phyloP scores from a whole-genome alignment of 2,888 invertebrate species.

The Crematogaster levior region DNA sequence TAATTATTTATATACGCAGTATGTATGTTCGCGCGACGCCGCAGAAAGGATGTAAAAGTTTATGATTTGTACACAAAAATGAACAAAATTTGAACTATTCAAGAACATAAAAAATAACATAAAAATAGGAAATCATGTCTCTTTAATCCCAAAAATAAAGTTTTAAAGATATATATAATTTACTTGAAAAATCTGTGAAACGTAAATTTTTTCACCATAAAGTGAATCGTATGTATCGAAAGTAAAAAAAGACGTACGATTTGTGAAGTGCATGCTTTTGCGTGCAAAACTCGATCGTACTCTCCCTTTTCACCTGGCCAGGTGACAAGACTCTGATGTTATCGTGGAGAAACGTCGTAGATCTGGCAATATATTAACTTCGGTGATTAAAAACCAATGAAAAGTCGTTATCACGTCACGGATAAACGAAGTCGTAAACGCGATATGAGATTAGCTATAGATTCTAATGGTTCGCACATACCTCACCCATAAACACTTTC shows the following conservation, averaged over 20 bases:
- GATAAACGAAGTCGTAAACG: slow-evolving; percentile 23
- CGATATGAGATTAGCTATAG: background rate
- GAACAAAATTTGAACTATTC: background rate
- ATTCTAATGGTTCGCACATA: slow-evolving; percentile 9
- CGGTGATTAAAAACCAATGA: slow-evolving; percentile 10
- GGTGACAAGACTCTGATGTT: slow-evolving; percentile 60
- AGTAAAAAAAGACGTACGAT: background rate
- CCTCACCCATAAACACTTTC: slow-evolving; percentile 6
- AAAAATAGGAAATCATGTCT: background rate
- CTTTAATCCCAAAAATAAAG: background rate
- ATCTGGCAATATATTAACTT: slow-evolving; percentile 7
- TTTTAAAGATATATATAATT: background rate
- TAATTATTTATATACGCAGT: slow-evolving; percentile 26
- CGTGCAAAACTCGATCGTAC: slow-evolving; percentile 49
- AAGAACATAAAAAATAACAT: background rate
- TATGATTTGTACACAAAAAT: background rate
- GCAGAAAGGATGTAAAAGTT: background rate
- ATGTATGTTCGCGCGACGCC: background rate
- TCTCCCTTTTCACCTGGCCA: slow-evolving; percentile 75
- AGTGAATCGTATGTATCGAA: background rate
- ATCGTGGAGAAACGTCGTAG: slow-evolving; percentile 44
- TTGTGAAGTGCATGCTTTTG: slow-evolving; percentile 37
- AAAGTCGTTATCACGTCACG: slow-evolving; percentile 9
- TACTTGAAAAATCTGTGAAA: background rate
- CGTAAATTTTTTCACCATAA: background rate